Base-by-base conservation (phyloP, 2,888 invertebrate species). In the Hanleya hanleyi region DNA sequence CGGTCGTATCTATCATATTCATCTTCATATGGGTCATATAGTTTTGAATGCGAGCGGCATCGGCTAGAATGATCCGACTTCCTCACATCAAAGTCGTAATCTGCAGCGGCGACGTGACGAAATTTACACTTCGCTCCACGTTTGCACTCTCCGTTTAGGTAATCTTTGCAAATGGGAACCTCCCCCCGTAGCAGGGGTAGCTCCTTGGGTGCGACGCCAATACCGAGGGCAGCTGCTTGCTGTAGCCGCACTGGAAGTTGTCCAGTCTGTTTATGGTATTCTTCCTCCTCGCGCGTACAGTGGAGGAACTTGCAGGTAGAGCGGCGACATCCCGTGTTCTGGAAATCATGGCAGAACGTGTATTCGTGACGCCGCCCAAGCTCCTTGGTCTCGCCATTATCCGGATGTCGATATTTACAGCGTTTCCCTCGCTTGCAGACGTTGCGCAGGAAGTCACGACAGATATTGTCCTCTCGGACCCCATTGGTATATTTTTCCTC, bases 251-350 rank as follows among this genome's bases (percentile, higher is more conserved):
- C 85, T 6, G 95, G 95, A 85, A 96, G 91, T 86, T 94, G 94
- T 0, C 95, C 95, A 15, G 94, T 94, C 67, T 92, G 92, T 81
- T 94, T 93, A 85, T 94, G 94, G 75, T 94, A 93, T 77, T 93
- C 92, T 87, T 95, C 95, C 82, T 94, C 94, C 84, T 94, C 94
- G 26, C 94, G 92, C 0, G 94, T 93, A 84, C 95, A 95, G 89
- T 96, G 96, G 57, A 95, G 92, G 88, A 95, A 95, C 84, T 94
- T 94, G 85, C 95, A 95, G 73, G 93, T 94, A 3, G 93, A 92
- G 82, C 96, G 92, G n/a, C 93, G 92, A 86, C 95, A 96, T 75
- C 94, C 93, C 57, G 93, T 93, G 88, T 96, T 96, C 90, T 95
- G 95, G 82, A 89, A 93, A 84, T 93, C 93, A 84, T 92, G 92